Evolutionary conservation across 2,113 vertebrate species (phyloP).

Genomic region (Gallinago undulata): DNA sequence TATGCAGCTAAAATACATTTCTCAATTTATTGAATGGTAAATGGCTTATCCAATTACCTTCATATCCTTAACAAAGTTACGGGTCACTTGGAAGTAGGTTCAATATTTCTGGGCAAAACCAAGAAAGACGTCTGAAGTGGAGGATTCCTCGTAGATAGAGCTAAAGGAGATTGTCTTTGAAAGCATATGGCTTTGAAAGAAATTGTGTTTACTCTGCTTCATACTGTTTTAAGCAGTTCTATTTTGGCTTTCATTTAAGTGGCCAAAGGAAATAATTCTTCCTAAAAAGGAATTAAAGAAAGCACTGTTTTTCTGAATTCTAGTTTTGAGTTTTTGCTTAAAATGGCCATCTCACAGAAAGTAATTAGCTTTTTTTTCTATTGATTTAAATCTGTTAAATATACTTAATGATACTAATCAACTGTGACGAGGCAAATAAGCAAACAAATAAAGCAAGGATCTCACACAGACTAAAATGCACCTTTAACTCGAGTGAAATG

Average conservation of each 20-base stretch:
- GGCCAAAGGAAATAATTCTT: background rate
- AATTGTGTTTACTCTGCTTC: background rate
- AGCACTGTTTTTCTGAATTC: background rate
- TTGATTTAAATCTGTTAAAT: background rate
- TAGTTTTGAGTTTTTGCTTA: background rate
- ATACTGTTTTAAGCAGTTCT: background rate
- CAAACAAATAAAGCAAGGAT: background rate
- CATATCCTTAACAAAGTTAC: slow-evolving; percentile 52
- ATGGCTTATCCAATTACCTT: slow-evolving; percentile 53
- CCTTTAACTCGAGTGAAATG: background rate
- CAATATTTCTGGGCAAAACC: background rate
- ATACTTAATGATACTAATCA: background rate
- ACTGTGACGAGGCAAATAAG: background rate
- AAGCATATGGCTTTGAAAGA: background rate
- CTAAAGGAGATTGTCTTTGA: background rate
- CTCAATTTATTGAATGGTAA: slow-evolving; percentile 40
- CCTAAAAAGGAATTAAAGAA: background rate
- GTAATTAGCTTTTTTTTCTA: background rate
- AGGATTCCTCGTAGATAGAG: background rate
- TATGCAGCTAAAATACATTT: slow-evolving; percentile 8
- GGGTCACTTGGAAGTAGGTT: slow-evolving; percentile 31
- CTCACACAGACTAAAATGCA: background rate
- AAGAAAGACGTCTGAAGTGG: background rate
- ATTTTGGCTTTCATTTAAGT: background rate
- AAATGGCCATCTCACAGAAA: background rate